Evolutionary conservation across 2,888 invertebrate species (phyloP), one percentile per base, ranked within the genome.

Genomic region (Actias luna): DNA sequence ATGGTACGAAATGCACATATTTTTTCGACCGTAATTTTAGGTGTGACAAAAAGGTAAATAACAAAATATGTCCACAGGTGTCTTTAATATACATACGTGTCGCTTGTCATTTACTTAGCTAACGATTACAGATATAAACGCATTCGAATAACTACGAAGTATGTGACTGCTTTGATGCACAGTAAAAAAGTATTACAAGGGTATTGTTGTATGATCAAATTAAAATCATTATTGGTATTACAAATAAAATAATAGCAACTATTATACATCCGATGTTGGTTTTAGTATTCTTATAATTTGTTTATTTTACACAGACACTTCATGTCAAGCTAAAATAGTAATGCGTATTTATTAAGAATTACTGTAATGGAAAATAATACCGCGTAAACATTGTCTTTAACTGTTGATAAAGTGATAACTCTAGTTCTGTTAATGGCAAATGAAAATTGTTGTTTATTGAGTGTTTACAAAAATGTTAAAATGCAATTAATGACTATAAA

Each of bases 1-100:
- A 29, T 55, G 55, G 80, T 83, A 84, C 78, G 79, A 79, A 77
- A 82, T 84, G 84, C 58, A 58, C 33, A 36, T 35, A 58, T 18
- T 36, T 29, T 7, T 29, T 55, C 10, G 29, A n/a, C 29, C 16
- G 5, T 12, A 29, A 55, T 29, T 55, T 29, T 16, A 55, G 29
- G 27, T 55, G 14, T 29, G 55, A 7, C 14, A n/a, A n/a, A n/a
- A n/a, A n/a, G 55, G 16, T 14, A 29, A 29, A 16, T 55, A 55
- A 55, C n/a, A 29, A 52, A 52, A 22, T 14, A 52, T 50, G 7
- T 50, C 4, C 14, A 50, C 50, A 50, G 22, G 25, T 12, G 10
- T 50, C 16, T 50, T 25, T 50, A 50, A 27, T 27, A 42, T 42
- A 14, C 5, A 16, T 27, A 55, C 29, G 18, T 55, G 16, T 29